Conservation (phyloP, 1,140 invertebrate species). For the Acromyrmex heyeri region DNA sequence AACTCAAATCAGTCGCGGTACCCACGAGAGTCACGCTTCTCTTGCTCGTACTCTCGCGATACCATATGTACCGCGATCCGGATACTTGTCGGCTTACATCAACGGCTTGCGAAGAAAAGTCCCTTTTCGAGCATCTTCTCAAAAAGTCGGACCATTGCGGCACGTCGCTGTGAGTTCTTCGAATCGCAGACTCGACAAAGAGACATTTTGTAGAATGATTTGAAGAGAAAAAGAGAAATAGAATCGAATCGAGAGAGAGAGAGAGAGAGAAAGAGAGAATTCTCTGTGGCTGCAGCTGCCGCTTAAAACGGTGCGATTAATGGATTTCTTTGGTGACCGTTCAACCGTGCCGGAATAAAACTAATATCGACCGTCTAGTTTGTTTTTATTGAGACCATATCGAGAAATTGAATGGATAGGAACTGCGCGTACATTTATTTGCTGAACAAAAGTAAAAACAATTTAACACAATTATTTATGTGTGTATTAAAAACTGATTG, state of each 20-base stretch:
- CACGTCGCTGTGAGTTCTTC: slow-evolving; percentile 30
- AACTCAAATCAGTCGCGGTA: slow-evolving; percentile 77
- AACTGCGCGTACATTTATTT: slow-evolving; percentile 5
- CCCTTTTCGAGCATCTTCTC: slow-evolving; percentile 40
- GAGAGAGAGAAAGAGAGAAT: slow-evolving; percentile 12
- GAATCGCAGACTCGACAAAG: slow-evolving; percentile 32
- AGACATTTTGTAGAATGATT: slow-evolving; percentile 41
- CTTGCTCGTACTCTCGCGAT: slow-evolving; percentile 1
- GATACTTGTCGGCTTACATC: slow-evolving; percentile 28
- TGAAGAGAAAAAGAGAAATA: not conserved
- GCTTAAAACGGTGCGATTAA: slow-evolving; percentile 45
- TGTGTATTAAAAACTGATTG: not conserved
- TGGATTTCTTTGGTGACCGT: slow-evolving; percentile 23
- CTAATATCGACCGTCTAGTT: not conserved
- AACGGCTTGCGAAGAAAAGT: slow-evolving; percentile 18
- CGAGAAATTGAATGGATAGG: not conserved
- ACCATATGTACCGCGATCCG: slow-evolving; percentile 20
- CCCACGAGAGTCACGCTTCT: slow-evolving; percentile 24
- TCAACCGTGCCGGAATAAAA: slow-evolving; percentile 27
- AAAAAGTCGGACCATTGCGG: slow-evolving; percentile 31
- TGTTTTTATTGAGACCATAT: not conserved
- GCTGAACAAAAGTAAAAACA: not conserved
- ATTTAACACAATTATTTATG: not conserved
- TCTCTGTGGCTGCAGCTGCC: slow-evolving; percentile 9
- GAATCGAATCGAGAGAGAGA: no score